Evolutionary conservation across 2,113 vertebrate genomes (phyloP).

Genomic region (Pollachius pollachius): DNA sequence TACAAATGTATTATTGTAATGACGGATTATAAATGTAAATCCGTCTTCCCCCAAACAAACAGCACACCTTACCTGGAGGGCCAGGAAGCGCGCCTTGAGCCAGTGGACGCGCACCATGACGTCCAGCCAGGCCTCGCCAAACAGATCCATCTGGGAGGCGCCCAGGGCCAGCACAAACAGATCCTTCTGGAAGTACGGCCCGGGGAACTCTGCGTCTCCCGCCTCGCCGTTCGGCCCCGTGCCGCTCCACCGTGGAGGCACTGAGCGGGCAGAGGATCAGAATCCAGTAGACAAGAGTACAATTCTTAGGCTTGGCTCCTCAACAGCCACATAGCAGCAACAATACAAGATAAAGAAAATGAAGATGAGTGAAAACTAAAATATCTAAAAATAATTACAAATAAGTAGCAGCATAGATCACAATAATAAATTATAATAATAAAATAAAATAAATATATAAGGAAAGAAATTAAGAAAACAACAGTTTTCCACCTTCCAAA

Average conservation of each 20-base stretch:
- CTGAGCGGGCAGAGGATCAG: slow-evolving; percentile 42
- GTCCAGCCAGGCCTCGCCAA: slow-evolving; percentile 85
- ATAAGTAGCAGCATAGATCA: too few species aligned
- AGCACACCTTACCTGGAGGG: slow-evolving; percentile 80
- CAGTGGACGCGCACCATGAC: slow-evolving; percentile 90
- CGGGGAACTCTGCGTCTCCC: slow-evolving; percentile 83
- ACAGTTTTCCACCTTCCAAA: not conserved
- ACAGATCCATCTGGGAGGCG: slow-evolving; percentile 87
- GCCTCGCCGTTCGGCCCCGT: slow-evolving; percentile 64
- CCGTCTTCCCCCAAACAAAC: not conserved
- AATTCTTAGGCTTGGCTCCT: too few species aligned
- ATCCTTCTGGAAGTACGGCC: slow-evolving; percentile 86
- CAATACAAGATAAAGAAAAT: too few species aligned
- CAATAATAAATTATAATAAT: too few species aligned
- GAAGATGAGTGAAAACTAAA: not conserved
- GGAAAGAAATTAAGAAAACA: not conserved
- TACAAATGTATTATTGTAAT: too few species aligned
- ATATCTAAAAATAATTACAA: not conserved
- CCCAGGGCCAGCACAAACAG: slow-evolving; percentile 86
- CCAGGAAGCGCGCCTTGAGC: slow-evolving; percentile 90
- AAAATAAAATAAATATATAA: too few species aligned
- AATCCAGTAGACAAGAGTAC: not conserved
- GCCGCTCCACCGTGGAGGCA: slow-evolving; percentile 81
- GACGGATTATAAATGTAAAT: not conserved
- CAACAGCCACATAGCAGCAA: too few species aligned